Percentiles rank a stretch among this genome's conserved stretches.
phyloP scores from a whole-genome alignment of 2,113 vertebrate genomes.

The Thymallus thymallus region DNA sequence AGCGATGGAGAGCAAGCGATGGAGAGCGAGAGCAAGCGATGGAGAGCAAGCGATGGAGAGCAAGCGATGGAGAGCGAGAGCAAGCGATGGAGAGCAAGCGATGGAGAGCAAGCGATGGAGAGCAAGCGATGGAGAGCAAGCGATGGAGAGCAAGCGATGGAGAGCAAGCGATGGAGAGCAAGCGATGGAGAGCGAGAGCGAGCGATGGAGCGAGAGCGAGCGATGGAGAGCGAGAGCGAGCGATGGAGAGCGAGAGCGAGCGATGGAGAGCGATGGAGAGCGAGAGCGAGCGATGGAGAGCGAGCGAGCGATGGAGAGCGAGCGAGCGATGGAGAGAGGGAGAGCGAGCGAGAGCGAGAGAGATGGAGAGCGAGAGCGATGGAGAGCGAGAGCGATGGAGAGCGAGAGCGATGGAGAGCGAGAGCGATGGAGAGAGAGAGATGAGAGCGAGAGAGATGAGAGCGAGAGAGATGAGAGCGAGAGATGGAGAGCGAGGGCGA shows the following conservation, averaged over 20 bases:
- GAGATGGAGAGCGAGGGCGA: background rate
- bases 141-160: conserved; percentile 3
- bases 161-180: background rate
- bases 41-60: conserved; percentile 4
- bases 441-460: too few relatives aligned
- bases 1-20: background rate
- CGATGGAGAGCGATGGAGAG: background rate
- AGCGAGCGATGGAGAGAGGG: too few relatives aligned
- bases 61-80: background rate
- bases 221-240: background rate
- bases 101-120: conserved; percentile 5
- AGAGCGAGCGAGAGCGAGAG: background rate
- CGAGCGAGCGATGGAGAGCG: too few relatives aligned
- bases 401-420: conserved; percentile 2
- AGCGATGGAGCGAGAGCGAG: conserved; percentile 38
- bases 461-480: too few relatives aligned
- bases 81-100: background rate
- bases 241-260: background rate
- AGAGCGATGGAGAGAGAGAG: too few relatives aligned
- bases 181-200: too few relatives aligned
- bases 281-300: conserved; percentile 8
- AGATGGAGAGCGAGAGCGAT: conserved; percentile 1
- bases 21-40: background rate
- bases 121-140: conserved; percentile 1
- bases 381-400: conserved; percentile 5